These are phyloP conservation scores for Sorex maritimensis DNA, from an alignment of 2,797 vertebrate species.

Conservation along the genomic window DNA sequence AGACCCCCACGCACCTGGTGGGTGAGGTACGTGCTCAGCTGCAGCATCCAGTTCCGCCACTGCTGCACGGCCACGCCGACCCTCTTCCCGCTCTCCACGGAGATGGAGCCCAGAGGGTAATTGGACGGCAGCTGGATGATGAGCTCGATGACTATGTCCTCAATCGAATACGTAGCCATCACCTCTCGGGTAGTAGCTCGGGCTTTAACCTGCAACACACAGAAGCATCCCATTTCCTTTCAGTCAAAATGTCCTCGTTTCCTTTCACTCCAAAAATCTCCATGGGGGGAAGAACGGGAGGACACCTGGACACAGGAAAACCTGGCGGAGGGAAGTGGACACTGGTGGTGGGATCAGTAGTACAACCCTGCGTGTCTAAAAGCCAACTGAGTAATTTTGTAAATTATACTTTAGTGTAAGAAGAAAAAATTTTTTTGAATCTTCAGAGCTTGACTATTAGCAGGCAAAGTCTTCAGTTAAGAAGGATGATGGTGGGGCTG, in stretches of 20 bases:
- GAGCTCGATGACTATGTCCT: constrained; percentile 98
- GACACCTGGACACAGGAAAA: too few relatives aligned
- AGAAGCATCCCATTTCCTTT: background rate
- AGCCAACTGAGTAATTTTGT: too few relatives aligned
- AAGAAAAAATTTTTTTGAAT: background rate
- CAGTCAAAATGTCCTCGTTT: constrained; percentile 20
- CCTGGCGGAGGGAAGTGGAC: too few relatives aligned
- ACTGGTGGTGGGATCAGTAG: too few relatives aligned
- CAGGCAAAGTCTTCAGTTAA: constrained; percentile 10
- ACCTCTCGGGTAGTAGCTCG: constrained; percentile 97
- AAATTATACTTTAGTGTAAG: too few relatives aligned
- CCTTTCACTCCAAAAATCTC: constrained; percentile 26
- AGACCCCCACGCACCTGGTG: constrained; percentile 91
- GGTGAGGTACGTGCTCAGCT: constrained; percentile 97
- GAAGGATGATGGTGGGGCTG: background rate
- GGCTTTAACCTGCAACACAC: constrained; percentile 95
- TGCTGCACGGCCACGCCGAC: constrained; percentile 98
- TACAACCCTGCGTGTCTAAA: too few relatives aligned
- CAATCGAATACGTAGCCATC: constrained; percentile 97
- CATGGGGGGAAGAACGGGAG: background rate
- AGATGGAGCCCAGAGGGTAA: constrained; percentile 96
- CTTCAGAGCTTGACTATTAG: background rate
- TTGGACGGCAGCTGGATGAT: constrained; percentile 98
- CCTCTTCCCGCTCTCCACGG: constrained; percentile 97
- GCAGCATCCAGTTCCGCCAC: constrained; percentile 99